A percentile compares a stretch with the other conserved stretches of the same genome.
Conservation (phyloP, 2,113 vertebrate genomes). For the Rhinoptilus africanus region DNA sequence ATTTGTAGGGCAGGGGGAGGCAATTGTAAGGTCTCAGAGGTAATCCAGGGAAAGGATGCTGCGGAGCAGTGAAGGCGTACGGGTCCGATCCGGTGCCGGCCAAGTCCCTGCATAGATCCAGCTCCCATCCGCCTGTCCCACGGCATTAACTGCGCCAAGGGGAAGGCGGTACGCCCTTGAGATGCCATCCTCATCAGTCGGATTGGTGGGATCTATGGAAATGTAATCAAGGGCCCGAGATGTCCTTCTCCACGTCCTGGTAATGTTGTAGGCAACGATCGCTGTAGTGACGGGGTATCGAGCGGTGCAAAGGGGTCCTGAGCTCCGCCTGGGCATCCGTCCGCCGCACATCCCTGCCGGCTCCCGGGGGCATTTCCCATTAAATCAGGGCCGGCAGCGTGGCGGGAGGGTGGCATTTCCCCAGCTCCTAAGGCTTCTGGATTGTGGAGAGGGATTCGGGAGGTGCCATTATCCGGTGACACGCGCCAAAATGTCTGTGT, state of each 20-base stretch:
- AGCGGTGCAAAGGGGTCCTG: rapidly evolving
- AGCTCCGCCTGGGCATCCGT: neutral
- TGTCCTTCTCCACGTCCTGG: neutral
- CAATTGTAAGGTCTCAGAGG: neutral
- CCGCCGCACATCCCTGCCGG: rapidly evolving
- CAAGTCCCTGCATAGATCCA: rapidly evolving
- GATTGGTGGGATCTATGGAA: neutral
- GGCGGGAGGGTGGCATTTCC: rapidly evolving
- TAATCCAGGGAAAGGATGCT: neutral
- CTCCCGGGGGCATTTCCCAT: neutral
- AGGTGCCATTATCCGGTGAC: neutral
- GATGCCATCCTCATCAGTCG: neutral
- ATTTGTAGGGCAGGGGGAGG: neutral
- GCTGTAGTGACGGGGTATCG: rapidly evolving
- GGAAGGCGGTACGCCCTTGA: neutral
- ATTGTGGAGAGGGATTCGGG: rapidly evolving
- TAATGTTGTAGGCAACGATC: neutral
- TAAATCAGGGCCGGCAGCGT: neutral
- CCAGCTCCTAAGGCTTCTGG: neutral
- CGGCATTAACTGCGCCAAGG: neutral
- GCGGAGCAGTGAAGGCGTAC: rapidly evolving
- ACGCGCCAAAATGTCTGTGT: too few species aligned
- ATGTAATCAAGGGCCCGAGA: neutral
- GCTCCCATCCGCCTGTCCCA: rapidly evolving
- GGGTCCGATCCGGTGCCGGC: neutral